Base-by-base conservation (phyloP, 2,113 vertebrate genomes). In the Talpa occidentalis region DNA sequence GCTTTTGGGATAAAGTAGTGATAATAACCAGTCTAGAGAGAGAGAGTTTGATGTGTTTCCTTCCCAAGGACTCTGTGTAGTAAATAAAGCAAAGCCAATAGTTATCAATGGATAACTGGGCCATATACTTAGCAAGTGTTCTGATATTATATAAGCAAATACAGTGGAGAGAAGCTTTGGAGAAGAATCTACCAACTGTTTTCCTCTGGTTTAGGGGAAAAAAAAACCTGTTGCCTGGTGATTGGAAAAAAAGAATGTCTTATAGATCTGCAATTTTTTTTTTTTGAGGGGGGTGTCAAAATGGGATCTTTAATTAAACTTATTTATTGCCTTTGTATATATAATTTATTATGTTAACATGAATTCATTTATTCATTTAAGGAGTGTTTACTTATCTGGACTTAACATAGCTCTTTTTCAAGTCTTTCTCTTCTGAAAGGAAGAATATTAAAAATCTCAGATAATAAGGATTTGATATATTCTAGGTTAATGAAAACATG, bases 81-180 rank as follows among this genome's bases (percentile, higher is more conserved):
- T 64, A 90, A 93, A 88, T 90, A 91, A 93, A 95, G 35, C 60
- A 92, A 95, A 95, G 72, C 64, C 89, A 95, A 22, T 89, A 89
- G 88, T 94, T 94, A 86, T 91, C 52, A 37, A 35, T 93, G 89
- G 81, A 7, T 72, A 73, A 62, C 54, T 66, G 42, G 64, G 30
- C 22, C 30, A 10, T 42, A 32, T 89, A n/a, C 76, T 94, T 78
- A 87, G 54, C 74, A 66, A 81, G 10, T 78, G 79, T 86, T 94
- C 73, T 78, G 26, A 88, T 64, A 54, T 6, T n/a, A 16, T 85
- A 35, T 88, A 62, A 74, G 44, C 40, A 66, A 54, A 44, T 15
- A 73, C 16, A 40, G 35, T 22, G 32, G 54, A 91, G 72, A 49
- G 26, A 37, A 35, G 5, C 56, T 81, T 5, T 86, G 21, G 30